phyloP scores from a whole-genome alignment of 2,888 invertebrate genomes.

The Drosophila sordidapex region DNA sequence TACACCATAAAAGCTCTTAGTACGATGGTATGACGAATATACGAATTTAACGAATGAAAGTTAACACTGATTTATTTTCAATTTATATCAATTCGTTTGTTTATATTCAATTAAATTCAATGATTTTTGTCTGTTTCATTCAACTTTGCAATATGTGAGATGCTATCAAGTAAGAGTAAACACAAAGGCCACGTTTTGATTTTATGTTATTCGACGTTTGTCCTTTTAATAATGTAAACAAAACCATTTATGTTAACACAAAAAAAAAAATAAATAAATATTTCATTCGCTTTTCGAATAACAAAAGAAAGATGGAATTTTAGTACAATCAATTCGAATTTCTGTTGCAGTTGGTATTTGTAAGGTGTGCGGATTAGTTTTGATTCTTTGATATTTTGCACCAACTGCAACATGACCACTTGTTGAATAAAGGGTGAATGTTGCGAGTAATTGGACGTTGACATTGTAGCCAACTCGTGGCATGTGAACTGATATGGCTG shows the following conservation, averaged over 20 bases:
- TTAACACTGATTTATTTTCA: background rate
- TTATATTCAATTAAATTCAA: background rate
- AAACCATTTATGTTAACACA: too few relatives aligned
- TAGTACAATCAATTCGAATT: background rate
- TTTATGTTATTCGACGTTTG: background rate
- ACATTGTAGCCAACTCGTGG: conserved; percentile 30
- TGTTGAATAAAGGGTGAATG: conserved; percentile 8
- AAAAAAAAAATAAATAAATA: too few relatives aligned
- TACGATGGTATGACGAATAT: background rate
- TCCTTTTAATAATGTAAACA: background rate
- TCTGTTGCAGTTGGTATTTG: conserved; percentile 17
- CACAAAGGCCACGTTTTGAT: background rate
- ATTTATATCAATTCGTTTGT: background rate
- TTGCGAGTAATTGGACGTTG: conserved; percentile 50
- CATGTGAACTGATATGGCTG: conserved; percentile 8
- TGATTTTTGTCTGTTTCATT: background rate
- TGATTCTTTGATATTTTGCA: conserved; percentile 24
- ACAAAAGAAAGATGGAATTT: background rate
- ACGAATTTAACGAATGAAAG: background rate
- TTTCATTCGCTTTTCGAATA: background rate
- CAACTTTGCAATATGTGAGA: background rate
- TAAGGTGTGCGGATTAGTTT: conserved; percentile 23
- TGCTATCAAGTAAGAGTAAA: background rate
- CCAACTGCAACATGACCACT: conserved; percentile 20
- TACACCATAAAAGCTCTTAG: background rate